Evolutionary conservation across 2,888 invertebrate species (phyloP).

Genomic region (Prenolepis imparis): DNA sequence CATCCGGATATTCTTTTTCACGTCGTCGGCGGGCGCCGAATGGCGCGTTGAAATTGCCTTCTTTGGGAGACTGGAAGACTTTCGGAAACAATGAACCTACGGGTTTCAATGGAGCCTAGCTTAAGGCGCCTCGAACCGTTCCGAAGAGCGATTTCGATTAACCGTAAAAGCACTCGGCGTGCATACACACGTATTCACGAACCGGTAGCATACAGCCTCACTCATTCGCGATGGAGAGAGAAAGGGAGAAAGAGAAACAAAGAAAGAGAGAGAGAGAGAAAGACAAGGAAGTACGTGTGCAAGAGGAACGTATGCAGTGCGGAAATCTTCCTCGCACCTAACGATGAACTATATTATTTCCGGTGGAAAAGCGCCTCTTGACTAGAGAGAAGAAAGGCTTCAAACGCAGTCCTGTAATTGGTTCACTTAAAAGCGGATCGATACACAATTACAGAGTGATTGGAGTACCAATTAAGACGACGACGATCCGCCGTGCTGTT

Average conservation of each 20-base stretch:
- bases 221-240: constrained; percentile 7
- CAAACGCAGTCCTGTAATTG: constrained; percentile 76
- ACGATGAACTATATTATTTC: constrained; percentile 74
- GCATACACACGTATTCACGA: constrained; percentile 47
- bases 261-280: neutral
- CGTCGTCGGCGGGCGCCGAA: constrained; percentile 60
- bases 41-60: constrained; percentile 65
- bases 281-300: neutral
- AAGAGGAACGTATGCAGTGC: constrained; percentile 33
- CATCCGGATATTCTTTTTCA: constrained; percentile 63
- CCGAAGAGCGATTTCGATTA: constrained; percentile 74
- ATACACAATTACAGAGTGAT: constrained; percentile 80
- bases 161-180: constrained; percentile 70
- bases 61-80: constrained; percentile 66
- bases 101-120: constrained; percentile 60
- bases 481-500: constrained; percentile 31
- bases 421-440: constrained; percentile 79
- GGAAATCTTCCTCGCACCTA: constrained; percentile 65
- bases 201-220: constrained; percentile 28
- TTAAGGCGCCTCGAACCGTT: constrained; percentile 60
- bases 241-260: neutral
- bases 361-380: constrained; percentile 68
- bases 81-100: constrained; percentile 71
- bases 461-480: constrained; percentile 78
- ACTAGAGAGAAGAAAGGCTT: constrained; percentile 61